A percentile compares a stretch with the other conserved stretches of the same genome.
Evolutionary conservation across 2,888 invertebrate species (phyloP).

Genomic region (Zaprionus bogoriensis): DNA sequence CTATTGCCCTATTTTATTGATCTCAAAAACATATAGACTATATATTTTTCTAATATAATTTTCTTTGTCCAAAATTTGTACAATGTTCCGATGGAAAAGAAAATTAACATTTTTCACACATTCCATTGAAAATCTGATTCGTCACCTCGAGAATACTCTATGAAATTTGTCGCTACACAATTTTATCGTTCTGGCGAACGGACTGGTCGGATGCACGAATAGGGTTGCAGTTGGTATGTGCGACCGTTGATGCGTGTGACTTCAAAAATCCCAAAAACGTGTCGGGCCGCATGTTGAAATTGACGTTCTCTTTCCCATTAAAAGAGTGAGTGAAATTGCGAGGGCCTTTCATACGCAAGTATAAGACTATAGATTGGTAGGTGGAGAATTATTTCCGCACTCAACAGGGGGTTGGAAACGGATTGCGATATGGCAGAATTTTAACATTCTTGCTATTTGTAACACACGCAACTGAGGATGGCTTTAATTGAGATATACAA

Average conservation of each 20-base stretch:
- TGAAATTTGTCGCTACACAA: conserved; percentile 56
- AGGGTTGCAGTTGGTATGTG: conserved; percentile 8
- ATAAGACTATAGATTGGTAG: conserved; percentile 1
- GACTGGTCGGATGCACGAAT: conserved; percentile 3
- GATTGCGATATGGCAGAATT: conserved; percentile 37
- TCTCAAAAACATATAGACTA: neutral
- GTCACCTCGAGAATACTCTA: conserved; percentile 64
- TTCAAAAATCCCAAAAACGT: conserved; percentile 80
- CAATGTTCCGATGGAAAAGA: conserved; percentile 3
- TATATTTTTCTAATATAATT: neutral
- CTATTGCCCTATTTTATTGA: too few species aligned
- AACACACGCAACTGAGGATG: conserved; percentile 6
- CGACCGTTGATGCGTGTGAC: conserved; percentile 68
- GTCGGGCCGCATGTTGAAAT: conserved; percentile 77
- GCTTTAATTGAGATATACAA: neutral
- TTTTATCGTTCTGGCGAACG: conserved; percentile 54
- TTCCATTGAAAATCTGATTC: conserved; percentile 68
- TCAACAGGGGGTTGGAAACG: conserved; percentile 25
- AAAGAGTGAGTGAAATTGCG: conserved; percentile 14
- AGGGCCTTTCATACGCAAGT: conserved; percentile 17
- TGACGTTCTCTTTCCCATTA: conserved; percentile 42
- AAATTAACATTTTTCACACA: conserved; percentile 68
- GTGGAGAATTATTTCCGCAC: conserved; percentile 10
- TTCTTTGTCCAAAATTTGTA: neutral
- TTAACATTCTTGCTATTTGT: conserved; percentile 20